Base-by-base conservation (phyloP, 2,113 vertebrate species). In the human region DNA sequence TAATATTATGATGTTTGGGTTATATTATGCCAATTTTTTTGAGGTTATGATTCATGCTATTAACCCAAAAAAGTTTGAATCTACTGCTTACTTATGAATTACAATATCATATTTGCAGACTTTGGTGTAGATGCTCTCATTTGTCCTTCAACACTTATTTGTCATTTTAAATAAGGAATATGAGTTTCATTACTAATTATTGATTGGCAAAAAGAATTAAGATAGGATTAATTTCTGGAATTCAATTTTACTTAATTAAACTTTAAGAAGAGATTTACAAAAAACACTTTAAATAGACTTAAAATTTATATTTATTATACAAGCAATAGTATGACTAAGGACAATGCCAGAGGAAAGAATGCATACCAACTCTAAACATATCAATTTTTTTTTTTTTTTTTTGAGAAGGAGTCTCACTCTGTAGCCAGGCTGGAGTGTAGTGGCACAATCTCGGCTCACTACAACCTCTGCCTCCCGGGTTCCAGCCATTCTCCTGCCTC, bases 241-340 rank as follows among this genome's bases (percentile, higher is more conserved):
- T 84, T 96, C 73, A 50, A 68, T 89, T 86, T 79, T 79, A 93
- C 70, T 89, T 76, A 50, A 64, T 43, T 75, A 14, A 82, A 40
- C 9, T 76, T 66, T 64, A 70, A 43, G 81, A 96, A 70, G 0
- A 10, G 5, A 45, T 57, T 79, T 61, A 91, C 5, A 27, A 20
- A 78, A 87, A 91, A 45, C 23, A 8, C 0, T 68, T 80, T 80
- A 93, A 79, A 32, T n/a, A 45, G 2, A 70, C 20, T 48, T 83
- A 92, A 96, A 80, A 48, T 81, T 30, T 70, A 8, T 81, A 79
- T 92, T 64, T 84, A 40, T 83, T 5, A 75, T 30, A 6, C 61
- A 95, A 96, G 8, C 3, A 82, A 87, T 45, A 43, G 6, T 45
- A 86, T 68, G 27, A 14, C 61, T 64, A 57, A 93, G 35, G 8